Percentiles rank a stretch among this genome's conserved stretches.
Conservation (phyloP, 2,113 vertebrate species). For the Parotia lawesii region DNA sequence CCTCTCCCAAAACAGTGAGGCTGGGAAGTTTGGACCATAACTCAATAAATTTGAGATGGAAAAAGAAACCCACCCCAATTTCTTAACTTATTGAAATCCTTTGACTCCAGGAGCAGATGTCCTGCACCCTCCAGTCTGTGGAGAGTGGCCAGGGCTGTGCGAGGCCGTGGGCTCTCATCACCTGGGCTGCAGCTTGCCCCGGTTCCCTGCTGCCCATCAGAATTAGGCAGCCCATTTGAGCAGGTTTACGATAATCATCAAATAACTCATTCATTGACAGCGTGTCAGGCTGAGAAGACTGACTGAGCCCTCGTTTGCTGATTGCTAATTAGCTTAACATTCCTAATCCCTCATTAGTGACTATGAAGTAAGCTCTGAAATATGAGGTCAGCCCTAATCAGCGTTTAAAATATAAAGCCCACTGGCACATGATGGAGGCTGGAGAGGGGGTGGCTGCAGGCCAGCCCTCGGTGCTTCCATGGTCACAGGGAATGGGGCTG, state of each 20-base stretch:
- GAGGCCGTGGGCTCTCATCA: neutral
- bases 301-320: slow-evolving; percentile 43
- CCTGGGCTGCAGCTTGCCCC: neutral
- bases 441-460: neutral
- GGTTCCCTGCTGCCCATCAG: neutral
- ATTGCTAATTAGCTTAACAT: slow-evolving; percentile 63
- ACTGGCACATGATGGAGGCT: neutral
- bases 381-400: slow-evolving; percentile 61
- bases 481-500: neutral
- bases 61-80: accelerated
- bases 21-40: neutral
- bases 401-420: slow-evolving; percentile 28
- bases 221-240: neutral
- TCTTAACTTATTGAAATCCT: neutral
- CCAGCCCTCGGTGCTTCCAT: neutral
- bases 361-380: slow-evolving; percentile 58
- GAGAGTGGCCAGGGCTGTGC: neutral
- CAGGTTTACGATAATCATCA: neutral
- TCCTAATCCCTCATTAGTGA: slow-evolving; percentile 64
- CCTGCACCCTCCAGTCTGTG: neutral
- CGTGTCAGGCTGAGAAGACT: neutral
- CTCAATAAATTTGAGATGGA: neutral
- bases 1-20: neutral
- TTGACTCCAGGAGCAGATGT: neutral
- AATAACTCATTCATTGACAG: slow-evolving; percentile 24